Conservation (phyloP, 2,888 invertebrate species). For the Pediacus dermestoides region DNA sequence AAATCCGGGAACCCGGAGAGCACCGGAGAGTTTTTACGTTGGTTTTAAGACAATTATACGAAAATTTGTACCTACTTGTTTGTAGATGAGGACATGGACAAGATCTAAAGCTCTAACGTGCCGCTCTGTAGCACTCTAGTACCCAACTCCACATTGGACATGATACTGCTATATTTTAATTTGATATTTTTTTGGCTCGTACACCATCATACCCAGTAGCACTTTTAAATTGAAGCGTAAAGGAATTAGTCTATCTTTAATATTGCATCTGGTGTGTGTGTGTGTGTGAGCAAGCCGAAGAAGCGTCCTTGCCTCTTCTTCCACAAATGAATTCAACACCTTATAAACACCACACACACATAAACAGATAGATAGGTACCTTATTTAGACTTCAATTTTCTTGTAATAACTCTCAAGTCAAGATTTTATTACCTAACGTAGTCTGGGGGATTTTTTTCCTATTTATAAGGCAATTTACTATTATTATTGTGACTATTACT, state of each 20-base stretch:
- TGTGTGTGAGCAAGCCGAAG: too few relatives aligned
- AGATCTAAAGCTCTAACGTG: too few relatives aligned
- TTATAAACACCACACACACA: too few relatives aligned
- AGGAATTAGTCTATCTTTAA: conserved; percentile 41
- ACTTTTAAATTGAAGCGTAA: conserved; percentile 47
- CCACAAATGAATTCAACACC: conserved; percentile 8
- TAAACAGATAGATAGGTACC: too few relatives aligned
- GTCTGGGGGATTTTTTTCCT: too few relatives aligned
- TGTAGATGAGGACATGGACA: too few relatives aligned
- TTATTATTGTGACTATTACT: too few relatives aligned
- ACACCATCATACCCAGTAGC: conserved; percentile 43
- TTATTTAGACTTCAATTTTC: conserved; percentile 15
- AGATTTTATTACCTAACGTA: background rate
- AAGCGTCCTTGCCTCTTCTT: conserved; percentile 16
- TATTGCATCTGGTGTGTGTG: conserved; percentile 30
- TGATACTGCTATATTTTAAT: conserved; percentile 47
- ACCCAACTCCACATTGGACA: conserved; percentile 29
- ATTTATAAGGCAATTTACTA: too few relatives aligned
- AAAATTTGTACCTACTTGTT: too few relatives aligned
- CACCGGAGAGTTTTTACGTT: too few relatives aligned
- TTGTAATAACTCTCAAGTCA: conserved; percentile 5
- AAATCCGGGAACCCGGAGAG: too few relatives aligned
- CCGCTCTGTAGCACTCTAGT: conserved; percentile 13
- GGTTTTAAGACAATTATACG: too few relatives aligned
- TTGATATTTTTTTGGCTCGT: conserved; percentile 39